Evolutionary conservation across 1,140 invertebrate genomes (phyloP), one percentile per base, ranked within the genome.

Genomic region (Tribolium castaneum): DNA sequence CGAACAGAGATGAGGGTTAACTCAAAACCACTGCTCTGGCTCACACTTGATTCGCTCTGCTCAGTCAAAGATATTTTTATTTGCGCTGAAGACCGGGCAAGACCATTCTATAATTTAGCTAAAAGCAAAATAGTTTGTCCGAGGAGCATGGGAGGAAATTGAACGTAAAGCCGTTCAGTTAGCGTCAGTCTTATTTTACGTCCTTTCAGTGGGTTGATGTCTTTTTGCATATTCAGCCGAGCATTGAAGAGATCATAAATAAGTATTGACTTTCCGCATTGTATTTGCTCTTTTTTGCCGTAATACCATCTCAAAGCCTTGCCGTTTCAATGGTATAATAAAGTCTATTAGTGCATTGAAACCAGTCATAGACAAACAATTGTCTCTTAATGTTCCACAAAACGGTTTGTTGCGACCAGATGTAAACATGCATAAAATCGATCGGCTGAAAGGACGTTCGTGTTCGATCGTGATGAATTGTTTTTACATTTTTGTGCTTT

Each of bases 221-320:
- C 54, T 22, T 59, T 59, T 59, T 59, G 54, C 54, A 59, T 59
- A 59, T 59, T 59, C 54, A 59, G 54, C 30, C 54, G 22, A 59
- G 54, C 54, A 59, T 19, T 59, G 54, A 59, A 59, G 54, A 59
- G 54, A 59, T 59, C 54, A 59, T 59, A 59, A 59, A 59, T 59
- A 59, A 59, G 54, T 59, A 59, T 59, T 59, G 54, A 30, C 54
- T 59, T 22, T 59, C 19, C 54, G 14, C 30, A 59, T 59, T 59
- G 16, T 59, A 59, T 25, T 59, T 59, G 14, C 51, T 22, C 19
- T 59, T 22, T 19, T 54, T 22, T 59, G 9, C 19, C 19, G 2
- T 59, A 30, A 59, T 59, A 22, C 54, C 54, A 25, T 25, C 14
- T 59, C 19, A 9, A 59, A 25, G 30, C 25, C 25, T 30, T 45